Base-by-base conservation (phyloP, 2,113 vertebrate species). In the Ictalurus furcatus region DNA sequence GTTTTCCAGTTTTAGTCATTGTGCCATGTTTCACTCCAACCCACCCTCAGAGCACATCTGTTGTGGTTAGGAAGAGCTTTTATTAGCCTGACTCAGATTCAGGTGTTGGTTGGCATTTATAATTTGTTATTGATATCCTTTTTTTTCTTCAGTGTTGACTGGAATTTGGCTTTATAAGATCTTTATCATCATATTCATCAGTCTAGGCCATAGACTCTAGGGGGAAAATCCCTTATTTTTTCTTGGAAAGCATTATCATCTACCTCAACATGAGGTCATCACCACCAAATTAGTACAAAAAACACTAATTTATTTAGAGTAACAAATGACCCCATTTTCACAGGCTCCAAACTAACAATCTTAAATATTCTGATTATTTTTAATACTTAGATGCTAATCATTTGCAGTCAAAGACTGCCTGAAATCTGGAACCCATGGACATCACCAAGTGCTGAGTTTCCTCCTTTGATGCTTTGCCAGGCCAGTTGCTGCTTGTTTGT, bases 21-120 rank as follows among this genome's bases (percentile, higher is more conserved):
- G 52, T 44, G 4, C 65, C 52, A 34, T 83, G 25, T 73, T 88
- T 59, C 44, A 73, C 83, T 83, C 65, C 34, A 40, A 37, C 65
- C 6, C 34, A 37, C 52, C 67, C 25, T 40, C 21, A 40, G 30
- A 69, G 34, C 44, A 69, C 69, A 80, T 65, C 76, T 81, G 61
- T 67, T 89, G 13, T 88, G 59, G 34, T 65, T 76, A 56, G 82
- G 23, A 44, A 14, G 79, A 65, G 12, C 73, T 30, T 83, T 19
- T 40, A 37, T 37, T n/a, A 52, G 9, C 21, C 54, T 90, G 84
- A 90, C 76, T 88, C 89, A 88, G 54, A 85, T 63, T 71, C 54
- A 88, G 87, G 74, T 82, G 40, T 65, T 59, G 40, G n/a, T n/a
- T 25, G 25, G 21, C 6, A 4, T 44, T 65, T 58, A 23, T 40